Evolutionary conservation across 1,140 invertebrate genomes (phyloP).

Genomic region (Cherax quadricarinatus): DNA sequence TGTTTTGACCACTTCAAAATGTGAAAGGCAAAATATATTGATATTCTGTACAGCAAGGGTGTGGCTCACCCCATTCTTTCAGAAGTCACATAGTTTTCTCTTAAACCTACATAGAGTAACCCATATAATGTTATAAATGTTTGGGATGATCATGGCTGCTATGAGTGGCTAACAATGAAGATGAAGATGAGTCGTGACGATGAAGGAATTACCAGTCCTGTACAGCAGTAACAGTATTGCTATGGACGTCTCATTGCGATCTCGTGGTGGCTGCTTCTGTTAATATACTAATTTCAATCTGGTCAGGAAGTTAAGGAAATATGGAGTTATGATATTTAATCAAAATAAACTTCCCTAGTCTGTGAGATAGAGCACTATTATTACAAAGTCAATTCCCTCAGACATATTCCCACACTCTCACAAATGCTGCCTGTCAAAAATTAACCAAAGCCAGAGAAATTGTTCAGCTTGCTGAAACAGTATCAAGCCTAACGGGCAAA

Average conservation of each 20-base stretch:
- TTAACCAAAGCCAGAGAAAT: no score
- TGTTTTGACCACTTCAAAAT: constrained; percentile 6
- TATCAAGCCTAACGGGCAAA: no score
- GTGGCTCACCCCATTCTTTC: constrained; percentile 7
- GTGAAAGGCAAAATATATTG: constrained; percentile 38
- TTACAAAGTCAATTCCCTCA: no score
- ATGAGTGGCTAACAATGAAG: constrained; percentile 44
- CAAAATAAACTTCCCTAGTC: background rate
- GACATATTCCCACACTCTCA: no score
- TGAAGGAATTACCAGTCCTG: constrained; percentile 50
- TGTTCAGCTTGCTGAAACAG: no score
- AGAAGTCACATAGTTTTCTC: constrained; percentile 30
- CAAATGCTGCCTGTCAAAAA: no score
- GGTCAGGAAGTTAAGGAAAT: constrained; percentile 44
- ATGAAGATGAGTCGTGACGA: constrained; percentile 36
- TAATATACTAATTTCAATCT: constrained; percentile 76
- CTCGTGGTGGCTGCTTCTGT: constrained; percentile 73
- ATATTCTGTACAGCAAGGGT: constrained; percentile 37
- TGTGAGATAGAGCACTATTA: background rate
- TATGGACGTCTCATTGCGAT: constrained; percentile 59
- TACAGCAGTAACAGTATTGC: constrained; percentile 35
- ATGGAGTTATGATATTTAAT: background rate
- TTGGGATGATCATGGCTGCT: constrained; percentile 40
- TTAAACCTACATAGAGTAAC: constrained; percentile 47
- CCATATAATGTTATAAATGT: constrained; percentile 59